Evolutionary conservation across 1,140 invertebrate genomes (phyloP).

Genomic region (Samia ricini): DNA sequence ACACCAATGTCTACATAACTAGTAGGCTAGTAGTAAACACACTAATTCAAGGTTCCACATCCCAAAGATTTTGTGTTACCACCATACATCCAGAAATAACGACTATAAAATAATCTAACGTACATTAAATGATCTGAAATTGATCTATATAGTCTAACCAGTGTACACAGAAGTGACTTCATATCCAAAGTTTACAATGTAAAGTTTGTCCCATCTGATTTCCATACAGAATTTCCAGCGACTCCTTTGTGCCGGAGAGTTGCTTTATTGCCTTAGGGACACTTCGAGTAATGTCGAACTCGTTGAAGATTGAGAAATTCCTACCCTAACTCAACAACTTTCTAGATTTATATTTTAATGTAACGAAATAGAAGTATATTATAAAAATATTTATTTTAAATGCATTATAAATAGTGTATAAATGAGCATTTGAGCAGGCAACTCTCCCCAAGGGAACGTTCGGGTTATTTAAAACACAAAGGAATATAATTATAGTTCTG

Average conservation of each 20-base stretch:
- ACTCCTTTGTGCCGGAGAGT: neutral
- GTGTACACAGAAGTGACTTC: neutral
- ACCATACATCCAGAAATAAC: too few species aligned
- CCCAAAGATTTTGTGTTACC: too few species aligned
- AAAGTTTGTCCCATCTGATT: neutral
- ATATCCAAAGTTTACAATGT: neutral
- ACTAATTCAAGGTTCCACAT: too few species aligned
- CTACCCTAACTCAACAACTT: neutral
- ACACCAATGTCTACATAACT: too few species aligned
- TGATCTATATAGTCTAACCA: neutral
- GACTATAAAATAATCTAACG: neutral
- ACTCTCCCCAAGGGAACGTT: too few species aligned
- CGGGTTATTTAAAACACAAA: too few species aligned
- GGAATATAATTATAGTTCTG: too few species aligned
- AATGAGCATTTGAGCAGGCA: too few species aligned
- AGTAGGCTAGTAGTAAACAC: too few species aligned
- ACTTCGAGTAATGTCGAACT: neutral
- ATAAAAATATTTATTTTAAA: too few species aligned
- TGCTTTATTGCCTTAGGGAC: neutral
- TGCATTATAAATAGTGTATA: too few species aligned
- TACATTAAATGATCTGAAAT: neutral
- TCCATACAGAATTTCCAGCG: neutral
- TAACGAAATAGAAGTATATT: too few species aligned
- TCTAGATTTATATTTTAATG: neutral
- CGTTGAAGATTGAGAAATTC: neutral